Conservation (phyloP, 2,888 invertebrate genomes). For the Schrankia costaestrigalis region DNA sequence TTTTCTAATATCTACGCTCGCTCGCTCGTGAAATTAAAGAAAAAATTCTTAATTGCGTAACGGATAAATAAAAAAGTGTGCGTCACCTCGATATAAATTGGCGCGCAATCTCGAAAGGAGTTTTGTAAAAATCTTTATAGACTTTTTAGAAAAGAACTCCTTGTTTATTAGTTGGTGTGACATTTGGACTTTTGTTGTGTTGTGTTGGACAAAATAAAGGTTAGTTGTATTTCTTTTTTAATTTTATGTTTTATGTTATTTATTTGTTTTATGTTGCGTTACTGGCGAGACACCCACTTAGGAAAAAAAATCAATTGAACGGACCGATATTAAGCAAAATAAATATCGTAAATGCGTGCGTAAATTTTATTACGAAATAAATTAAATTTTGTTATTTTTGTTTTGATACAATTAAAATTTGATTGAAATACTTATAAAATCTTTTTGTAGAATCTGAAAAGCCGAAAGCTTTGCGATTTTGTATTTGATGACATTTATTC, state of each 20-base stretch:
- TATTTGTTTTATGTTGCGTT: no score
- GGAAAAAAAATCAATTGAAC: no score
- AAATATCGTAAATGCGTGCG: no score
- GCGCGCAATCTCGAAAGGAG: slow-evolving; percentile 29
- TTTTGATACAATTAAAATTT: no score
- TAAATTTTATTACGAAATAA: no score
- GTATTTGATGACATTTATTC: no score
- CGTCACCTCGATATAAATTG: slow-evolving; percentile 31
- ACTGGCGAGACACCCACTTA: no score
- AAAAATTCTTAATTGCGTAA: slow-evolving; percentile 52
- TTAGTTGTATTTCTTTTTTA: neutral
- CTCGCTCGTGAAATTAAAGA: slow-evolving; percentile 64
- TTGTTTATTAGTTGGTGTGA: slow-evolving; percentile 21
- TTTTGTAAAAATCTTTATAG: slow-evolving; percentile 14
- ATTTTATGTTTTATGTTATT: neutral
- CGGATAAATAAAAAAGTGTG: slow-evolving; percentile 48
- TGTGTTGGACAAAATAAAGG: slow-evolving; percentile 12
- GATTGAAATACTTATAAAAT: no score
- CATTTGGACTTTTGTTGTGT: slow-evolving; percentile 24
- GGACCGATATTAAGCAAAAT: no score
- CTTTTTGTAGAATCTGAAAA: no score
- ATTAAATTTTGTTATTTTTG: no score
- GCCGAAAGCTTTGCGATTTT: no score
- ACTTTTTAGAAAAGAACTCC: slow-evolving; percentile 13
- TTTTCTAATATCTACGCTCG: slow-evolving; percentile 34